Base-by-base conservation (phyloP, 2,113 vertebrate species). In the Jacana jacana region DNA sequence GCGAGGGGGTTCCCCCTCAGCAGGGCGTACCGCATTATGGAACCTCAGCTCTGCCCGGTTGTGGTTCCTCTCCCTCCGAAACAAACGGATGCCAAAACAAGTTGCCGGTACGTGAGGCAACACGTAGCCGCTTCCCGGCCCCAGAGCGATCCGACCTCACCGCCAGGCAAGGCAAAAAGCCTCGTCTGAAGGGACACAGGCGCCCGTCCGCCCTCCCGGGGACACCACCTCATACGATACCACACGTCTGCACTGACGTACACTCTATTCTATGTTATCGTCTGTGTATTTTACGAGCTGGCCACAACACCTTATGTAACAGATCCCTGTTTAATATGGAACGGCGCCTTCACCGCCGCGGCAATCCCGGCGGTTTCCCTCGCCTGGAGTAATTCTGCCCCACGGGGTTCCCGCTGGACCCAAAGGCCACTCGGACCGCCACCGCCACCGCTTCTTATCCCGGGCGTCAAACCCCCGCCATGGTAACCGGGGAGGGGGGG, bases 251-350 rank as follows among this genome's bases (percentile, higher is more conserved):
- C 97, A 87, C 0, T 98, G 98, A 98, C 94, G 88, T 92, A 96
- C 70, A 10, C 91, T 64, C 82, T 33, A 40, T 37, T 91, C 96
- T 90, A 77, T 91, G 94, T 95, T 94, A 93, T 84, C 72, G 91
- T 86, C 95, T 58, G 81, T 95, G 96, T 92, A 35, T 97, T 96
- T 96, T 87, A 95, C 81, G 83, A 85, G 89, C 96, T 81, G 94
- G 96, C 91, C 92, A 96, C 90, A 75, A 17, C 49, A 77, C 80
- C 98, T 98, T 98, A 98, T 90, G 96, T 98, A 98, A 98, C 96
- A 86, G 85, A 60, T 17, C 65, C 76, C 94, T 72, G 93, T 91
- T 97, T 91, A 78, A 93, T 70, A 96, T 71, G 96, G 96, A 92
- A 7, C 86, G 35, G 94, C 31, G n/a, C 51, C 89, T 40, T 76